A percentile compares a stretch with the other conserved stretches of the same genome.
These are phyloP conservation scores for Pseudorectes ferrugineus DNA, from an alignment of 2,113 vertebrate genomes.

Conservation along the genomic window DNA sequence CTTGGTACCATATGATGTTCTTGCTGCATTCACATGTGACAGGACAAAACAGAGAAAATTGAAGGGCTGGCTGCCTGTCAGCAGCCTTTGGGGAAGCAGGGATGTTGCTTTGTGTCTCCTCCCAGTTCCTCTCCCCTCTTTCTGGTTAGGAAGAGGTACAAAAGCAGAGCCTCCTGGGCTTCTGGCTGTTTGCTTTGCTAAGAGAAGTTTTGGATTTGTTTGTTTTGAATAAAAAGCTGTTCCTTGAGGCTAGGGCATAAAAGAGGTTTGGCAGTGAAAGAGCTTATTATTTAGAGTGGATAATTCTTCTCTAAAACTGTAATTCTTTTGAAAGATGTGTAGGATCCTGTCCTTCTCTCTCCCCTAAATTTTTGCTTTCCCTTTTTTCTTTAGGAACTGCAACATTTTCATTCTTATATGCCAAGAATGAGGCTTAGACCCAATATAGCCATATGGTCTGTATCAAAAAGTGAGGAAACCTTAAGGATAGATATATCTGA, in stretches of 20 bases:
- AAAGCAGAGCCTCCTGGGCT: not conserved
- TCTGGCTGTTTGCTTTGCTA: not conserved
- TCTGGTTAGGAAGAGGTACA: not conserved
- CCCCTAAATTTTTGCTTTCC: not conserved
- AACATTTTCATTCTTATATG: not conserved
- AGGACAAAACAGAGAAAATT: not conserved
- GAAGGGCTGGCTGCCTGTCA: not conserved
- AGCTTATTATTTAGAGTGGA: not conserved
- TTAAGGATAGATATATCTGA: not conserved
- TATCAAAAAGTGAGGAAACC: not conserved
- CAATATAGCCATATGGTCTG: not conserved
- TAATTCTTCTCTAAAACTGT: not conserved
- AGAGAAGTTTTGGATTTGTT: not conserved
- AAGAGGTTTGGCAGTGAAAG: not conserved
- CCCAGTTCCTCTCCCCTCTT: not conserved
- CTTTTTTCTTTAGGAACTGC: not conserved
- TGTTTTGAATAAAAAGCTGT: not conserved
- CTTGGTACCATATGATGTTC: not conserved
- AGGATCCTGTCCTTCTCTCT: not conserved
- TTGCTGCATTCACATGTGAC: constrained; percentile 4
- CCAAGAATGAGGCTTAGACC: not conserved
- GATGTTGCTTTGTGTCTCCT: not conserved
- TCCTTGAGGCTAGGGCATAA: not conserved
- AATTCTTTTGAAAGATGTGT: not conserved
- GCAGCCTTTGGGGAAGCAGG: not conserved